A percentile compares a stretch with the other conserved stretches of the same genome.
Evolutionary conservation across 64 coral and sea anemone species (phyloP).

Genomic region (Hydrozoanthus tunicans): DNA sequence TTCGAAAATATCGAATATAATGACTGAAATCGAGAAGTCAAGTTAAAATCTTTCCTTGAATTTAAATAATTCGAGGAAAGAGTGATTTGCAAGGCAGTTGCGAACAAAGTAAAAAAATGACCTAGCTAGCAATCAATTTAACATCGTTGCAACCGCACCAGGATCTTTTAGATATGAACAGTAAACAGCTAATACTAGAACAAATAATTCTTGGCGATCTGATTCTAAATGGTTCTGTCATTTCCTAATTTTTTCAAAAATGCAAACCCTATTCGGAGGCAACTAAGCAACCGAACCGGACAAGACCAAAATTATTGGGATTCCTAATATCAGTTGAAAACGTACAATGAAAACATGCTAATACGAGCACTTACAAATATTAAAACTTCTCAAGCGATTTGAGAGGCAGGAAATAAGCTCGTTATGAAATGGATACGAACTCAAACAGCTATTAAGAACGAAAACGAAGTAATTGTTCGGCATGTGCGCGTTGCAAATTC

Average conservation of each 20-base stretch:
- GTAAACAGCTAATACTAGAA: neutral
- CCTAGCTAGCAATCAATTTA: neutral
- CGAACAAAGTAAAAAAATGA: too few species aligned
- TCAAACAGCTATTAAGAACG: neutral
- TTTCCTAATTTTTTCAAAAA: slow-evolving; percentile 14
- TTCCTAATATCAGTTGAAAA: neutral
- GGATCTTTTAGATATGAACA: neutral
- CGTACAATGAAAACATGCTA: neutral
- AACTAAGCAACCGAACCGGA: neutral
- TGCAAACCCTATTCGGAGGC: neutral
- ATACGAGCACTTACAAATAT: neutral
- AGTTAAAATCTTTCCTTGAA: neutral
- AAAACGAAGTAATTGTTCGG: neutral
- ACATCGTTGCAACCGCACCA: neutral
- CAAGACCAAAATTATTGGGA: neutral
- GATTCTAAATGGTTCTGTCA: neutral
- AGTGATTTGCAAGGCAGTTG: neutral
- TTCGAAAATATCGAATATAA: too few species aligned
- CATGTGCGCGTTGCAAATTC: slow-evolving; percentile 6
- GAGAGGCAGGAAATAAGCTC: slow-evolving; percentile 18
- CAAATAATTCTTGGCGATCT: neutral
- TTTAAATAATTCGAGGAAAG: neutral
- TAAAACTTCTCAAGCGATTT: neutral
- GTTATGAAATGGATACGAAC: slow-evolving; percentile 15
- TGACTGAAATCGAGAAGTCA: neutral